Percentiles rank a stretch among this genome's conserved stretches.
phyloP scores from a whole-genome alignment of 2,797 vertebrate species.

The Sciurus vulgaris region DNA sequence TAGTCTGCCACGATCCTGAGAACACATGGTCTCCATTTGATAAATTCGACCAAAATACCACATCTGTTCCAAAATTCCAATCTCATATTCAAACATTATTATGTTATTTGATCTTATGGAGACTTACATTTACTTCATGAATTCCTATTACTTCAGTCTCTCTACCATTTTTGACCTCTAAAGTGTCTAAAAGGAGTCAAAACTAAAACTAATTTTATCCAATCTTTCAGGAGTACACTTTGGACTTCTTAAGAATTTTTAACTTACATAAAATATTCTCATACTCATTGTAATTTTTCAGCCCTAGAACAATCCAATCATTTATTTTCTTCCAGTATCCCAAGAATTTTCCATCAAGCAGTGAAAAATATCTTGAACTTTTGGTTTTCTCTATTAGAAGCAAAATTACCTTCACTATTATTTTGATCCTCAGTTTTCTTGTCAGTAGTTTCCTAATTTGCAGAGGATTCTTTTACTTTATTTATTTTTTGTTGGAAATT shows the following conservation, averaged over 20 bases:
- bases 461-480: background rate
- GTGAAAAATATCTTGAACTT: background rate
- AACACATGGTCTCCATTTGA: background rate
- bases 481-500: background rate
- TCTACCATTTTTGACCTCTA: background rate
- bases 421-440: background rate
- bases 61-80: background rate
- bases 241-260: background rate
- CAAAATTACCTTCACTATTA: background rate
- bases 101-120: background rate
- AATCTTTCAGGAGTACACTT: background rate
- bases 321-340: background rate
- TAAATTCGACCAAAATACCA: background rate
- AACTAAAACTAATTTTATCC: background rate
- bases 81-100: background rate
- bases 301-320: background rate
- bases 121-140: background rate
- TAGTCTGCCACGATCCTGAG: background rate
- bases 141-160: background rate
- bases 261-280: background rate
- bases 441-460: no score
- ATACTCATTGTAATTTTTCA: background rate
- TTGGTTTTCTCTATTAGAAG: background rate
- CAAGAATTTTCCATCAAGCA: background rate
- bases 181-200: background rate